Conservation (phyloP, 2,797 vertebrate species). For the Odontamblyopus lacepedii region DNA sequence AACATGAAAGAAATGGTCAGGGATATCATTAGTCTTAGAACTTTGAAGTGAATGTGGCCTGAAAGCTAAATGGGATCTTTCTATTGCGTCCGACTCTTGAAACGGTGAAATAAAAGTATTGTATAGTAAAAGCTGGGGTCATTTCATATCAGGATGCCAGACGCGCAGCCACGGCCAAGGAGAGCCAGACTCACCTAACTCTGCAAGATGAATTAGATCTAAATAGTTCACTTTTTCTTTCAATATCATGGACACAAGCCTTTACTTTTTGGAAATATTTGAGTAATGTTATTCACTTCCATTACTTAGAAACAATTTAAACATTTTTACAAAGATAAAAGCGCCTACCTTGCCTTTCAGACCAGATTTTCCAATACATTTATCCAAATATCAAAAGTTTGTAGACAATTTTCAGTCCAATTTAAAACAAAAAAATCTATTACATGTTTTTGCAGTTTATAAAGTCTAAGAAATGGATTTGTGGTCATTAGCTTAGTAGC, state of each 20-base stretch:
- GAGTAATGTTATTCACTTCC: not conserved
- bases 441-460: too few relatives aligned
- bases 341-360: too few relatives aligned
- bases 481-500: too few relatives aligned
- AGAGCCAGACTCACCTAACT: constrained; percentile 1
- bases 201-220: not conserved
- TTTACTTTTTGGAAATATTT: not conserved
- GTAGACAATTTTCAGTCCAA: too few relatives aligned
- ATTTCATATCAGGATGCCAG: constrained; percentile 4
- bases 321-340: too few relatives aligned
- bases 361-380: too few relatives aligned
- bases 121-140: not conserved
- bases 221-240: constrained; percentile 1
- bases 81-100: not conserved
- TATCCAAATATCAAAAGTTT: too few relatives aligned
- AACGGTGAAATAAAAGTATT: constrained; percentile 3
- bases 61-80: not conserved
- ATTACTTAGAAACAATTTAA: too few relatives aligned
- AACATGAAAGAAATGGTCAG: constrained; percentile 3
- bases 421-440: too few relatives aligned
- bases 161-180: not conserved
- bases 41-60: constrained; percentile 1
- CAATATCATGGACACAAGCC: not conserved
- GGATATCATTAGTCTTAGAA: not conserved
- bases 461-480: too few relatives aligned